phyloP scores from a whole-genome alignment of 2,888 invertebrate genomes.

The Camptogramma bilineatum region DNA sequence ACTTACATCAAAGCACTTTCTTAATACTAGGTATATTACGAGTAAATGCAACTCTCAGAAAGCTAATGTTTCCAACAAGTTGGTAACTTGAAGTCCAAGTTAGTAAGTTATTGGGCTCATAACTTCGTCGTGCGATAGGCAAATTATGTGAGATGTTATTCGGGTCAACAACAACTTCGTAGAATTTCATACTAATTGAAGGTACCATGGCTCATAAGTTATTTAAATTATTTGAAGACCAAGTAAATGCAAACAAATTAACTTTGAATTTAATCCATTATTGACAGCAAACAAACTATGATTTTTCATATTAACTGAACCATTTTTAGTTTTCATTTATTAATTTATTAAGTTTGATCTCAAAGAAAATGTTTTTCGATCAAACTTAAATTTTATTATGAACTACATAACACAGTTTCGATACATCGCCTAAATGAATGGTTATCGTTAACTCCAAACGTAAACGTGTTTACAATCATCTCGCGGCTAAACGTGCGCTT shows the following conservation, averaged over 20 bases:
- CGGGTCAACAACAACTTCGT: slow-evolving; percentile 30
- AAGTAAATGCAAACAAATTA: neutral
- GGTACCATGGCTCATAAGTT: slow-evolving; percentile 1
- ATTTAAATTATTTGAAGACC: neutral
- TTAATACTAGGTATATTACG: too few species aligned
- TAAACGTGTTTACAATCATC: slow-evolving; percentile 30
- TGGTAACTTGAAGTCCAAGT: slow-evolving; percentile 30
- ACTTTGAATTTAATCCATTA: too few species aligned
- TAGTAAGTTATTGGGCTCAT: slow-evolving; percentile 49
- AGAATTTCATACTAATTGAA: slow-evolving; percentile 28
- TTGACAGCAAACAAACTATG: neutral
- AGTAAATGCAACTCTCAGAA: slow-evolving; percentile 27
- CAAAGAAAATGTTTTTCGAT: too few species aligned
- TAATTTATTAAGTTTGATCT: too few species aligned
- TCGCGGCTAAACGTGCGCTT: slow-evolving; percentile 32
- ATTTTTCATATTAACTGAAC: neutral
- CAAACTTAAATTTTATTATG: too few species aligned
- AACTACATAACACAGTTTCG: slow-evolving; percentile 4
- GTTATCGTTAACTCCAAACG: slow-evolving; percentile 1
- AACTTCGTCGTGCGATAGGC: slow-evolving; percentile 44
- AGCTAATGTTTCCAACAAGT: slow-evolving; percentile 36
- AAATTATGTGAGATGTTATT: slow-evolving; percentile 37
- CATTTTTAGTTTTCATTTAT: too few species aligned
- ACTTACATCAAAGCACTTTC: slow-evolving; percentile 2
- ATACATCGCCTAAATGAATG: slow-evolving; percentile 21